phyloP scores from a whole-genome alignment of 2,113 vertebrate species.

The Holacanthus passer region DNA sequence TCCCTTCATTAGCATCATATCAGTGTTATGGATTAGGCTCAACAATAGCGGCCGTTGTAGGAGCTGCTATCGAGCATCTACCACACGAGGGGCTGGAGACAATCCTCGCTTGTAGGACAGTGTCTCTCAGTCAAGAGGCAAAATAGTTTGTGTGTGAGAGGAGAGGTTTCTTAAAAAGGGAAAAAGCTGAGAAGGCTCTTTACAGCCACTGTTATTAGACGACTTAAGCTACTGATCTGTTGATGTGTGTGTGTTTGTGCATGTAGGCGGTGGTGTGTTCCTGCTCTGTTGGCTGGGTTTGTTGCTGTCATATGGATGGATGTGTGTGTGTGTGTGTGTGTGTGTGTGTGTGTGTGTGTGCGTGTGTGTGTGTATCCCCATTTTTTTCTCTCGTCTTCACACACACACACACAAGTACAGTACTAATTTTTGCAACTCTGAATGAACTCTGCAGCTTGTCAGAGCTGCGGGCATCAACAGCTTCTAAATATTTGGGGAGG shows the following conservation, averaged over 20 bases:
- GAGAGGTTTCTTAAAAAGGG: not conserved
- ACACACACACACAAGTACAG: conserved; percentile 21
- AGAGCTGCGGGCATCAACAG: conserved; percentile 73
- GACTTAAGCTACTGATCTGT: not conserved
- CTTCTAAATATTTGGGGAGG: conserved; percentile 56
- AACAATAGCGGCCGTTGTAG: conserved; percentile 63
- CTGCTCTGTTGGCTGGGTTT: conserved; percentile 23
- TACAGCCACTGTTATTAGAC: not conserved
- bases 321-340: conserved; percentile 6
- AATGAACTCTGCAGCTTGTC: conserved; percentile 58
- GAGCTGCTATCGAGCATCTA: conserved; percentile 54
- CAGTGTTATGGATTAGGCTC: conserved; percentile 71
- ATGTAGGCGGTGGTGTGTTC: conserved; percentile 21
- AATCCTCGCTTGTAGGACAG: conserved; percentile 21
- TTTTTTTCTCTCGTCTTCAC: conserved; percentile 9
- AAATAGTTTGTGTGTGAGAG: no score
- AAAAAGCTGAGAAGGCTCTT: not conserved
- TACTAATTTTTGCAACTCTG: conserved; percentile 59
- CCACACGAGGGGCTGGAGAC: conserved; percentile 6
- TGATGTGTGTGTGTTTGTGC: conserved; percentile 9
- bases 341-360: conserved; percentile 12
- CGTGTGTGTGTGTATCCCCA: not conserved
- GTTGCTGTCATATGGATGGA: not conserved
- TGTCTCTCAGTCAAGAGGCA: not conserved
- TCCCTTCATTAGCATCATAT: conserved; percentile 75